Evolutionary conservation across 1,140 invertebrate genomes (phyloP), one percentile per base, ranked within the genome.

Genomic region (Sitobion miscanthi): DNA sequence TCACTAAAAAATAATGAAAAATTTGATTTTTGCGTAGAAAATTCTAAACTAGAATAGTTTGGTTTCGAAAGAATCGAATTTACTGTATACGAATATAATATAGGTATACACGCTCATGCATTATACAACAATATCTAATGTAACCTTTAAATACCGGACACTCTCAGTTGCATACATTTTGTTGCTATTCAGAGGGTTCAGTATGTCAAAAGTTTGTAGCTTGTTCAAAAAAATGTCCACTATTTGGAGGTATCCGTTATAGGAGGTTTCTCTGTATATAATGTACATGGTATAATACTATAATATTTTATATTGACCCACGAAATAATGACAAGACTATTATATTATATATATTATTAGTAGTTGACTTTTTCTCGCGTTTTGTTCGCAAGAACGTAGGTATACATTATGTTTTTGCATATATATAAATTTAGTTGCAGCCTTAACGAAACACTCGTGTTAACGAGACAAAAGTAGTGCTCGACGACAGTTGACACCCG

Each of bases 371-470:
- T 89, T 57, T 25, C 52, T 38, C 35, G 0, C 49, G 21, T 89
- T 89, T 89, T 89, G 4, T 89, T 38, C 8, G 35, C n/a, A 17
- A 23, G 6, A 88, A 30, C n/a, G 30, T 23, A 77, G 30, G 11
- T 47, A n/a, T 47, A 52, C 45, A 88, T n/a, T 30, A 85, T 85
- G 25, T 42, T 38, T 38, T 21, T 38, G 17, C 21, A 83, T 83
- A 83, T 35, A 35, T 11, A 23, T 42, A 42, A 11, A 85, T 23
- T 21, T 38, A 86, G 25, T 20, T 86, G 38, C 30, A 23, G 35
- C 30, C 88, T 89, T 89, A 89, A 89, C 35, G 52, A 89, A 89
- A 57, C 52, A 89, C 88, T 57, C 88, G 35, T 89, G 88, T 42
- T 89, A 89, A 89, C 88, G 88, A 89, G 21, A 89, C 49, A 57